Base-by-base conservation (phyloP, 2,888 invertebrate species). In the Pyrrhia umbra region DNA sequence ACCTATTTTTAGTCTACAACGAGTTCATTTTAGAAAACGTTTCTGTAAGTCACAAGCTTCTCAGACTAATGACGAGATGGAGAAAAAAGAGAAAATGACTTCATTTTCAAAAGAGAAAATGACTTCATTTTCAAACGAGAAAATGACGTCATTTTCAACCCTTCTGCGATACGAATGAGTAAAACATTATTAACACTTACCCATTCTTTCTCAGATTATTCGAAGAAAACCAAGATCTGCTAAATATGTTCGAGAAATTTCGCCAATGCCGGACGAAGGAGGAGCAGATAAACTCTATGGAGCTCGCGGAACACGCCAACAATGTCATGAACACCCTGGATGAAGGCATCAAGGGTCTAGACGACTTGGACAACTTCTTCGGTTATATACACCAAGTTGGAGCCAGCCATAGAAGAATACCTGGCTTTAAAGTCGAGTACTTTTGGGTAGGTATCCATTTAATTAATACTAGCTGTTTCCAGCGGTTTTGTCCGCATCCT, bases 301-400 rank as follows among this genome's bases (percentile, higher is more conserved):
- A 97, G 90, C 93, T 98, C 68, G 97, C 97, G 5, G 97, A 98
- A 79, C 98, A 98, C 87, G 98, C 98, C 52, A 97, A 96, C 85
- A 97, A 97, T 82, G 98, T 98, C 25, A 98, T 98, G 98, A 96
- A 96, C 82, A 98, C 98, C 1, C 91, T 98, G 68, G 98, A 98
- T 87, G 98, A 98, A 85, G 97, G 98, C 68, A 98, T 98, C 91
- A 97, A 97, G 86, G 97, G 97, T 21, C 95, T 98, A 65, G 98
- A 98, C 85, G 97, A 98, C 88, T 95, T 98, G 91, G 98, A 98
- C 90, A 96, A 96, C 84, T 98, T 98, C 95, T 96, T 97, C 90
- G 96, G 97, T 82, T 97, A 97, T 87, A 95, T 98, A 60, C 96
- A 97, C 85, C 97, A 97, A 90, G 97, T 98, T 51, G 98, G 98